Base-by-base conservation (phyloP, 1,140 invertebrate genomes). In the Uloborus diversus region DNA sequence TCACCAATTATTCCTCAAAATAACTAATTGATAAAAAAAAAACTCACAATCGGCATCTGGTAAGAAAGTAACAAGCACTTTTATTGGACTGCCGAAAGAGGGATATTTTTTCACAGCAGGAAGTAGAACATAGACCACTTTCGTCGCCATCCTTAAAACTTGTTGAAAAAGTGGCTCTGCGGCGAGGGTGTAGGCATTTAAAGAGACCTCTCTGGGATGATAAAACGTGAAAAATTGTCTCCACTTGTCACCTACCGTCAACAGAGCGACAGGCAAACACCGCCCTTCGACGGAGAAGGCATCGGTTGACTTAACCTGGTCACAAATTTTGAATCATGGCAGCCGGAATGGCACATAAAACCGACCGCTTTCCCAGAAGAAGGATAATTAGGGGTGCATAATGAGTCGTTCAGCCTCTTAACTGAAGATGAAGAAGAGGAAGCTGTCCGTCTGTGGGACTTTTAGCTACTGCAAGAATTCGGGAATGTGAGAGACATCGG, bases 221-320 rank as follows among this genome's bases (percentile, higher is more conserved):
- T 56, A 70, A 56, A 70, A 57, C 53, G 23, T 70, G 66, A 70
- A 35, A 70, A 70, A 70, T 70, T 13, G 51, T 51, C 42, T 56
- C 51, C 66, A 28, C 66, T 57, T 70, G 66, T 70, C 66, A 57
- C 32, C 66, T 57, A 28, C 17, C 47, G 66, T 70, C 66, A 70
- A 70, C 66, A 70, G n/a, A 27, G 66, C 28, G 51, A 57, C 49
- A 57, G 51, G 66, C 49, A 25, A n/a, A 57, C 17, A 23, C 28
- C 49, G 49, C 30, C 66, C 49, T 28, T 59, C 56, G n/a, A 30
- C 5, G 37, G 9, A 17, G 17, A 42, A 42, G 37, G 17, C 37
- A 42, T 42, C 37, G 9, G 37, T 42, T 42, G 37, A 42, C 33
- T 64, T 64, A 64, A 64, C 25, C 28, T 32, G 61, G 30, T 35